Evolutionary conservation across 1,140 invertebrate genomes (phyloP).

Genomic region (Heliconius hewitsoni): DNA sequence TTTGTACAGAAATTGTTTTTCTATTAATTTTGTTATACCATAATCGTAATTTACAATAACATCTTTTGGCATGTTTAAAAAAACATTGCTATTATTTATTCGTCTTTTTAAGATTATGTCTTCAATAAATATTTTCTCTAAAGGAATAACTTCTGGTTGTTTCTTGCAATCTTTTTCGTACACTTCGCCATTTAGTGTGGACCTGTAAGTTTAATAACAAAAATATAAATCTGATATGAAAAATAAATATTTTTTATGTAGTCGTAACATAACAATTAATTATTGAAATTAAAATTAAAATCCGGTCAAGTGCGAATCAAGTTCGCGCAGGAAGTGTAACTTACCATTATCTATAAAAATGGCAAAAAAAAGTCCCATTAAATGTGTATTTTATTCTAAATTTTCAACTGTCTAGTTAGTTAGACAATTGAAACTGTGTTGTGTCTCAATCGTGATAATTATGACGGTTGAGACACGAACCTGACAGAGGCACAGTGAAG

Average conservation of each 20-base stretch:
- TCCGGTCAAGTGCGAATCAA: no score
- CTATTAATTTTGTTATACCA: conserved; percentile 12
- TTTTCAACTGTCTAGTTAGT: no score
- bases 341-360: no score
- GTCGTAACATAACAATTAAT: no score
- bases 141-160: neutral
- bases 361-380: no score
- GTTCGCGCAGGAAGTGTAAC: no score
- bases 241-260: neutral
- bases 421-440: no score
- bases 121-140: neutral
- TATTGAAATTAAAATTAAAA: no score
- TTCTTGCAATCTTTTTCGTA: neutral
- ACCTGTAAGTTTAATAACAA: neutral
- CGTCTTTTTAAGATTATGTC: neutral
- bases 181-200: neutral
- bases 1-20: conserved; percentile 17
- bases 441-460: no score
- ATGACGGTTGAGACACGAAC: no score
- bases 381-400: no score
- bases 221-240: neutral
- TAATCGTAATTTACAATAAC: conserved; percentile 18
- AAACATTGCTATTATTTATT: neutral
- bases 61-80: conserved; percentile 16
- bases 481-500: no score